Conservation (phyloP, 2,113 vertebrate genomes). For the Phalacrocorax brasilianus region DNA sequence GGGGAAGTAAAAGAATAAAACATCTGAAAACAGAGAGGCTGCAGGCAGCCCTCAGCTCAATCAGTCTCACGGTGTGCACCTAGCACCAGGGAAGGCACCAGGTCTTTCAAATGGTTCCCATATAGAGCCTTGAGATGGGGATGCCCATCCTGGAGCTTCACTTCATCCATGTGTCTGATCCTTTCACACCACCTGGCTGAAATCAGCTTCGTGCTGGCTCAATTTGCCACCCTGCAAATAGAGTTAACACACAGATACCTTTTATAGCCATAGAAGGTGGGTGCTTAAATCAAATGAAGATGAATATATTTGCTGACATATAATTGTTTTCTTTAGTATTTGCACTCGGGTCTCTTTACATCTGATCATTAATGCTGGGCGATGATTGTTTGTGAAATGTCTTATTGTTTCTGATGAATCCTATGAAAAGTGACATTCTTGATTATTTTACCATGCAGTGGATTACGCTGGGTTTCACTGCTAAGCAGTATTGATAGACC, state of each 20-base stretch:
- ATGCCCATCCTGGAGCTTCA: background rate
- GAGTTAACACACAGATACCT: background rate
- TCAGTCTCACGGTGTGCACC: background rate
- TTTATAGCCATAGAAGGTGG: background rate
- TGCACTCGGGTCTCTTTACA: constrained; percentile 19
- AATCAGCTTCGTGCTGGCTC: background rate
- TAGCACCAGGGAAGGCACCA: background rate
- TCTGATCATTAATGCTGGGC: background rate
- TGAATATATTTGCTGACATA: constrained; percentile 46
- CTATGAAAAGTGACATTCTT: constrained; percentile 46
- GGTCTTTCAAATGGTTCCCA: background rate
- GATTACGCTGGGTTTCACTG: background rate
- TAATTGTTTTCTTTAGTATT: constrained; percentile 58
- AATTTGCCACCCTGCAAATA: background rate
- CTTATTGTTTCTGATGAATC: constrained; percentile 29
- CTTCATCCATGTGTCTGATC: background rate
- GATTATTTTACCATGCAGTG: constrained; percentile 20
- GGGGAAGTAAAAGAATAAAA: background rate
- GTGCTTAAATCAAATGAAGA: constrained; percentile 30
- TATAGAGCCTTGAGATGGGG: background rate
- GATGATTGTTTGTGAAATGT: constrained; percentile 15
- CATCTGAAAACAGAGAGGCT: background rate
- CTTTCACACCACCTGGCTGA: background rate
- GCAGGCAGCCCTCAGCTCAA: background rate
- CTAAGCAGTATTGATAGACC: constrained; percentile 27